Evolutionary conservation across 37 sponge, comb jelly and placozoan genomes (phyloP), one percentile per base, ranked within the genome.

Genomic region (Tethya wilhelma): DNA sequence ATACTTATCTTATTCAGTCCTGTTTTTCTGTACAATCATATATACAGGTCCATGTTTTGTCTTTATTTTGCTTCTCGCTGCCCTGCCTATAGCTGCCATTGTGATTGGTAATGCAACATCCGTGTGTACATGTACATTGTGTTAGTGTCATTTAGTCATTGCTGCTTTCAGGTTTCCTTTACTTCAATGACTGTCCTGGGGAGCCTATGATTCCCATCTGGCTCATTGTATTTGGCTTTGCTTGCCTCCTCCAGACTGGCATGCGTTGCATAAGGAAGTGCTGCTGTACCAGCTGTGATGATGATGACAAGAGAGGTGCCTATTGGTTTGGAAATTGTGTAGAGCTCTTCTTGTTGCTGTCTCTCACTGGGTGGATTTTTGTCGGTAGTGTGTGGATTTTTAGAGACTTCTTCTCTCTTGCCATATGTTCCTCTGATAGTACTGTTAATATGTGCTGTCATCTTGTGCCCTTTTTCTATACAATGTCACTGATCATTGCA

Each of bases 201-300:
- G 44, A 53, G 9, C 34, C 41, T 0, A 37, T 56, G 9, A 84
- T 90, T 40, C 90, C 90, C 33, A 79, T 84, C 38, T 90, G 79
- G 74, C 69, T 90, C 30, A 84, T 90, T 30, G 90, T 90, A 25
- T 84, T 84, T 75, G 90, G 90, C 6, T 65, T 40, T 28, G 73
- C 80, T 0, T 62, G 85, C 19, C 74, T 90, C 30, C 34, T 75
- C 5, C 80, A 84, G 41, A 84, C 85, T 8, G 14, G 22, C 45
- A 79, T 74, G 32, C 53, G 55, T 19, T 53, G 53, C 43, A 28
- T n/a, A 25, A 40, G 44, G 4, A 44, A 36, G 14, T 41, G 22
- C 31, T 36, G 56, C 6, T 45, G 65, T 2, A 45, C 64, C 28
- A 42, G 36, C 44, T 56, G 44, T 0, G 59, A 41, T 7, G 63